These are phyloP conservation scores for Perithous albicinctus DNA, from an alignment of 2,888 invertebrate species.

Conservation along the genomic window DNA sequence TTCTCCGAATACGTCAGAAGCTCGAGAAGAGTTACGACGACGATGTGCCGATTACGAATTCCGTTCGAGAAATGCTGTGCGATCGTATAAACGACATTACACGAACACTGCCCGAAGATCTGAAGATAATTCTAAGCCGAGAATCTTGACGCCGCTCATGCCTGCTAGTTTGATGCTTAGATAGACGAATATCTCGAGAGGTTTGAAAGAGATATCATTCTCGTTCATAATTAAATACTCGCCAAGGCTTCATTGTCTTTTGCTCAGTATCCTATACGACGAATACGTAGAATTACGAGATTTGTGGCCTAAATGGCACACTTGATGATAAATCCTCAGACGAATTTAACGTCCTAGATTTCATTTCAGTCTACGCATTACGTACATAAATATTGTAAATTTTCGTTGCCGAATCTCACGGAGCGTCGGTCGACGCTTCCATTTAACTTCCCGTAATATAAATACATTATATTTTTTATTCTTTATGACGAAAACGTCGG, in stretches of 20 bases:
- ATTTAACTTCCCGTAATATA: constrained; percentile 18
- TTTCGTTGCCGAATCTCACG: constrained; percentile 11
- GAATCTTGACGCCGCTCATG: constrained; percentile 86
- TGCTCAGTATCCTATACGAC: constrained; percentile 51
- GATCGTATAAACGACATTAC: constrained; percentile 93
- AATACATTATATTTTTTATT: constrained; percentile 52
- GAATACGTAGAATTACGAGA: constrained; percentile 24
- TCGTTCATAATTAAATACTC: constrained; percentile 53
- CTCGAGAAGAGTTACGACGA: constrained; percentile 88
- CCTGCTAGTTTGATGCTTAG: constrained; percentile 53
- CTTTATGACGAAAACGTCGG: constrained; percentile 19
- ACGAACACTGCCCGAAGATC: constrained; percentile 93
- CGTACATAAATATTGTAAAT: constrained; percentile 18
- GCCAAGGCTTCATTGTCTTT: constrained; percentile 31
- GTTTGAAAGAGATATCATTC: constrained; percentile 5
- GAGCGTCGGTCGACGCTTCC: constrained; percentile 7
- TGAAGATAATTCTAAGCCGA: constrained; percentile 91
- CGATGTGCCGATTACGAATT: constrained; percentile 87
- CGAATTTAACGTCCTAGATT: constrained; percentile 22
- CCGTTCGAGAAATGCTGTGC: constrained; percentile 88
- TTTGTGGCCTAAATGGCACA: constrained; percentile 29
- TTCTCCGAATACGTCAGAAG: constrained; percentile 96
- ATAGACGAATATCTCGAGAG: constrained; percentile 38
- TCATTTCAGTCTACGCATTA: constrained; percentile 15
- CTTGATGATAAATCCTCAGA: constrained; percentile 30